These are phyloP conservation scores for Gavialis gangeticus DNA, from an alignment of 2,113 vertebrate species.

Conservation along the genomic window DNA sequence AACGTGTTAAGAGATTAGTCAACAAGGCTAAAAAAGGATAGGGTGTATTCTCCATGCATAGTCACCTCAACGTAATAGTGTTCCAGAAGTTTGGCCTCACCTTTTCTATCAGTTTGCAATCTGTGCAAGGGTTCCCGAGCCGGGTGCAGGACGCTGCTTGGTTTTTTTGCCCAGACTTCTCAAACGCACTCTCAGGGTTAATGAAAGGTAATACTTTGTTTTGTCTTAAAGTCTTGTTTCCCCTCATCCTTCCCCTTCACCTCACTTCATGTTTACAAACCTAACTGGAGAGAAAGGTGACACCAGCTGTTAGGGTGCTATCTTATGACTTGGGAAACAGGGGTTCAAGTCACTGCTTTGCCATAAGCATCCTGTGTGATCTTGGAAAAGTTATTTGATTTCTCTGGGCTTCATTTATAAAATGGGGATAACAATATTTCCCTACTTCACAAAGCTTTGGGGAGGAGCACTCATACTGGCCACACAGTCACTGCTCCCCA, in stretches of 20 bases:
- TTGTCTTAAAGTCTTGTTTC: neutral
- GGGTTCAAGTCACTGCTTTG: neutral
- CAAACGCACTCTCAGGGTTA: constrained; percentile 1
- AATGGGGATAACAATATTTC: neutral
- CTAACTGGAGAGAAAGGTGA: neutral
- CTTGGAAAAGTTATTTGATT: neutral
- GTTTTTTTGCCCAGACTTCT: neutral
- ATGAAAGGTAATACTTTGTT: neutral
- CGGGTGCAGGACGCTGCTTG: neutral
- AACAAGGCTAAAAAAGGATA: neutral
- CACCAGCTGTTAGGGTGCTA: neutral
- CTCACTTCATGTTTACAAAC: neutral
- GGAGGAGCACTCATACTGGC: too few species aligned
- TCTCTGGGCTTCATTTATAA: neutral
- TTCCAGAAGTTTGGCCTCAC: constrained; percentile 18
- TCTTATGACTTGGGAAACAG: neutral
- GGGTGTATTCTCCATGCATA: neutral
- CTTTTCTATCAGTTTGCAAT: constrained; percentile 5
- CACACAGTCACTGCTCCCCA: too few species aligned
- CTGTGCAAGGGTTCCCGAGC: neutral
- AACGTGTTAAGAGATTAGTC: neutral
- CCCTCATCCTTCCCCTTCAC: neutral
- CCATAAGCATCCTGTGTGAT: neutral
- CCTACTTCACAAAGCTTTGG: neutral
- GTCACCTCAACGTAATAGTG: neutral